phyloP scores from a whole-genome alignment of 2,113 vertebrate genomes.

The Pomatostomus ruficeps region DNA sequence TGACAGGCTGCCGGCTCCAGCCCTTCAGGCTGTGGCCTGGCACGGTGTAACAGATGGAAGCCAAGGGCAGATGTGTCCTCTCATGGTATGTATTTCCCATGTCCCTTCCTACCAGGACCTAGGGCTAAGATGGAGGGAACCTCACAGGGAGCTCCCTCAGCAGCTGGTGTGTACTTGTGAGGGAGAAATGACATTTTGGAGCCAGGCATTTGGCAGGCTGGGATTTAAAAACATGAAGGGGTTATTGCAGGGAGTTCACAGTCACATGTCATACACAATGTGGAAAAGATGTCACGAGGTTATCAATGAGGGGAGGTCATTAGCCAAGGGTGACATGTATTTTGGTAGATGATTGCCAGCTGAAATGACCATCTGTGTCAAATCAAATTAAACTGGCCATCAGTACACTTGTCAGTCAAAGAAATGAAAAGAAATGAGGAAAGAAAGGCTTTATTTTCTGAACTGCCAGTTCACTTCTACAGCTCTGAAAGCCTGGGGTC shows the following conservation, averaged over 20 bases:
- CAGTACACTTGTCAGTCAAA: background rate
- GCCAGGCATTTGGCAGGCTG: background rate
- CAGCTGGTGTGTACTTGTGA: background rate
- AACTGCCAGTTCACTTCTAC: background rate
- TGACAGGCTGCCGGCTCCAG: background rate
- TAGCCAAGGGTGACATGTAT: background rate
- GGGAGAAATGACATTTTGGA: background rate
- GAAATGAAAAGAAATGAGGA: background rate
- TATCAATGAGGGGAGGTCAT: background rate
- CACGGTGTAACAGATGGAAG: background rate
- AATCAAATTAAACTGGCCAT: background rate
- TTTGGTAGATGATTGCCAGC: background rate
- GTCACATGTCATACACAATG: background rate
- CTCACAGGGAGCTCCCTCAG: background rate
- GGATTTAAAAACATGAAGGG: background rate
- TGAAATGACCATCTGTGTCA: slow-evolving; percentile 17
- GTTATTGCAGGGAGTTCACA: background rate
- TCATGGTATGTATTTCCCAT: background rate
- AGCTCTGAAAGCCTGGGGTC: background rate
- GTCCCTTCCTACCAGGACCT: background rate
- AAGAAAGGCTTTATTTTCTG: background rate
- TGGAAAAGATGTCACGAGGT: slow-evolving; percentile 6
- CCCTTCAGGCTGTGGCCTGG: background rate
- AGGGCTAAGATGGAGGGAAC: background rate
- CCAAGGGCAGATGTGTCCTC: background rate